phyloP scores from a whole-genome alignment of 2,888 invertebrate genomes.

The Lampropteryx suffumata region DNA sequence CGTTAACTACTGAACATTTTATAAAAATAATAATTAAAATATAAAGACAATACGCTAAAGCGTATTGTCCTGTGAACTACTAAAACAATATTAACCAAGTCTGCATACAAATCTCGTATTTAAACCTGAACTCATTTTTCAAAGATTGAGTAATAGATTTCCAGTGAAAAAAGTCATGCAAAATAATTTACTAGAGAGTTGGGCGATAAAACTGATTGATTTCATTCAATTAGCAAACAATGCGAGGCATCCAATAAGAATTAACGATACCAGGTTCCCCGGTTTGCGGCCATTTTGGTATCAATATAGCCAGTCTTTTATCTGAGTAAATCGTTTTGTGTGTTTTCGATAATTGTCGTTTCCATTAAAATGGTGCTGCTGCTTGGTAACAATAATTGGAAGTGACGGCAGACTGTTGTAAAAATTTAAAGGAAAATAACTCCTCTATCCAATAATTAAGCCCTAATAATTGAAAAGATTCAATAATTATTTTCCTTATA shows the following conservation, averaged over 20 bases:
- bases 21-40: no score
- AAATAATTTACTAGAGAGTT: slow-evolving; percentile 30
- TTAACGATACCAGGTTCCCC: slow-evolving; percentile 49
- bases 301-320: slow-evolving; percentile 49
- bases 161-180: slow-evolving; percentile 16
- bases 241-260: slow-evolving; percentile 53
- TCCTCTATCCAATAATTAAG: no score
- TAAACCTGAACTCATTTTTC: background rate
- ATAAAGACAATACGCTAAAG: no score
- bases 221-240: slow-evolving; percentile 54
- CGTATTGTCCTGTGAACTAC: no score
- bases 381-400: slow-evolving; percentile 13
- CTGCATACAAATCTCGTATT: background rate
- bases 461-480: no score
- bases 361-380: slow-evolving; percentile 44
- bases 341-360: slow-evolving; percentile 55
- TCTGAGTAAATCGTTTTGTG: slow-evolving; percentile 56
- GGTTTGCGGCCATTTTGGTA: slow-evolving; percentile 48
- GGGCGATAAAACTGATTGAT: slow-evolving; percentile 43
- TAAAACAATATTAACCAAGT: background rate
- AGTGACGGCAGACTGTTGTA: background rate
- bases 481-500: no score
- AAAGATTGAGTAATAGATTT: slow-evolving; percentile 2
- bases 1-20: no score
- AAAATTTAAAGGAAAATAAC: no score